Percentiles rank a stretch among this genome's conserved stretches.
These are phyloP conservation scores for Lutjanus erythropterus DNA, from an alignment of 2,113 vertebrate genomes.

Conservation along the genomic window DNA sequence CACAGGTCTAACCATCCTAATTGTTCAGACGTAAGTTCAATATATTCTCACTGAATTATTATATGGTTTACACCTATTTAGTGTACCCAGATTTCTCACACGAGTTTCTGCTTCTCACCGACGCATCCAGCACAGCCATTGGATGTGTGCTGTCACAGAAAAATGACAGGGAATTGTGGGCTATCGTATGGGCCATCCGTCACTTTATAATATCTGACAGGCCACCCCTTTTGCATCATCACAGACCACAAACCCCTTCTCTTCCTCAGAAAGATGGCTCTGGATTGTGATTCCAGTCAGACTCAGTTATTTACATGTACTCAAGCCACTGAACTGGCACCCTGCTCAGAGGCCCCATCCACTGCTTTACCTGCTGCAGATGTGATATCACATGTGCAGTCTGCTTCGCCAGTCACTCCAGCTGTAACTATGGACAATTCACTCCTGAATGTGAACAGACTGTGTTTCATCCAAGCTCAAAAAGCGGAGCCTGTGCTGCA, in stretches of 20 bases:
- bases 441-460: slow-evolving; percentile 6
- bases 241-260: slow-evolving; percentile 15
- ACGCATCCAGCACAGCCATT: no score
- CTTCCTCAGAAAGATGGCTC: not conserved
- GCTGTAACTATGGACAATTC: not conserved
- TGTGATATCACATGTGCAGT: not conserved
- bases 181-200: slow-evolving; percentile 32
- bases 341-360: not conserved
- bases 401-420: not conserved
- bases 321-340: not conserved
- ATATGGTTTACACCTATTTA: no score
- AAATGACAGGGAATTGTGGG: slow-evolving; percentile 40
- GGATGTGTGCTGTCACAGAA: no score
- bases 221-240: slow-evolving; percentile 11
- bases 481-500: slow-evolving; percentile 12
- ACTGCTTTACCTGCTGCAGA: not conserved
- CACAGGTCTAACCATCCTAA: no score
- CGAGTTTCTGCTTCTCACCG: no score
- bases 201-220: slow-evolving; percentile 25
- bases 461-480: not conserved
- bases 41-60: no score
- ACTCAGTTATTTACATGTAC: not conserved
- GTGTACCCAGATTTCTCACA: no score
- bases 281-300: slow-evolving; percentile 38
- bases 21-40: no score